Conservation (phyloP, 2,888 invertebrate species). For the Oscheius sp. region DNA sequence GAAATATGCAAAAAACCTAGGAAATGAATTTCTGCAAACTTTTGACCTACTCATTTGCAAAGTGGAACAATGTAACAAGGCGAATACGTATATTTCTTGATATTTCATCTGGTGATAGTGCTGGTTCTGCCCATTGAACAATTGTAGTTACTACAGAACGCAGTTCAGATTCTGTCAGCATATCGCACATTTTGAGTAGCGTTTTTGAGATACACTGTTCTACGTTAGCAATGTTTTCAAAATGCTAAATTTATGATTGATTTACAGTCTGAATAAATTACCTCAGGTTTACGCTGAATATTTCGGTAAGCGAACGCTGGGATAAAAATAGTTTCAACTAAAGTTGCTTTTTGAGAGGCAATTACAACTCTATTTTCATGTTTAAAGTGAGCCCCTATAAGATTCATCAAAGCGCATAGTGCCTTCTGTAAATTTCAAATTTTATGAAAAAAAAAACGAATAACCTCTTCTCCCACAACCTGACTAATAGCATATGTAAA, state of each 20-base stretch:
- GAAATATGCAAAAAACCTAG: constrained; percentile 57
- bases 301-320: constrained; percentile 40
- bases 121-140: constrained; percentile 55
- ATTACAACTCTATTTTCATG: constrained; percentile 30
- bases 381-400: constrained; percentile 39
- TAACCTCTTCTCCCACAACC: constrained; percentile 46
- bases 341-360: constrained; percentile 25
- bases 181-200: constrained; percentile 39
- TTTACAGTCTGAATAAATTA: constrained; percentile 6
- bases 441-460: no score
- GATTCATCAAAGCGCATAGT: constrained; percentile 41
- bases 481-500: constrained; percentile 39
- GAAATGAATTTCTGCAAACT: background rate
- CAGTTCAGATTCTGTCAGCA: constrained; percentile 48
- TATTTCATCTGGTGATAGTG: constrained; percentile 32
- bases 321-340: constrained; percentile 37
- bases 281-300: constrained; percentile 38
- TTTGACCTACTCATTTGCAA: constrained; percentile 51
- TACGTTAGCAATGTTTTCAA: constrained; percentile 42
- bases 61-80: constrained; percentile 55
- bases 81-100: constrained; percentile 35
- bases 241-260: constrained; percentile 29
- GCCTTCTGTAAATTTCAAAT: constrained; percentile 37
- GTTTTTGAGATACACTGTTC: constrained; percentile 38
- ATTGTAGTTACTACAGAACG: constrained; percentile 52